Conservation (phyloP, 64 coral and sea anemone genomes). For the Stichodactyla mertensii region DNA sequence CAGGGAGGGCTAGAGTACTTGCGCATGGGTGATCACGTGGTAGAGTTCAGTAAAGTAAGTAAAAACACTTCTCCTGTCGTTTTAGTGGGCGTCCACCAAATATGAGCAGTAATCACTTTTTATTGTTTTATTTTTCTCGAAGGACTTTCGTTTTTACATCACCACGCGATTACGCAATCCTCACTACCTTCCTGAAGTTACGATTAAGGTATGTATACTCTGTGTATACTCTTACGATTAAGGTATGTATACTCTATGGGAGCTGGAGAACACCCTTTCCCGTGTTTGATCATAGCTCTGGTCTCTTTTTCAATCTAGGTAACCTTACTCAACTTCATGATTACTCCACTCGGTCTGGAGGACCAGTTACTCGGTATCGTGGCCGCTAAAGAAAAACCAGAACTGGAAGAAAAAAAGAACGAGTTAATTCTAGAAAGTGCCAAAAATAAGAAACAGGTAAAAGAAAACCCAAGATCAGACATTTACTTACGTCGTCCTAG, state of each 20-base stretch:
- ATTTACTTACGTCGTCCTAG: too few species aligned
- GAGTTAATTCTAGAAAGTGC: slow-evolving; percentile 88
- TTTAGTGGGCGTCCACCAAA: too few species aligned
- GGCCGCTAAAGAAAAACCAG: slow-evolving; percentile 96
- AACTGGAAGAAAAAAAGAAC: slow-evolving; percentile 98
- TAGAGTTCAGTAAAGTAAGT: slow-evolving; percentile 93
- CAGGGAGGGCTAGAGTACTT: slow-evolving; percentile 96
- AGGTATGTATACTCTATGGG: slow-evolving; percentile 31
- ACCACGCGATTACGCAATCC: slow-evolving; percentile 90
- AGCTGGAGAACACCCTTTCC: not conserved
- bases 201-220: slow-evolving; percentile 60
- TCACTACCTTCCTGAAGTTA: slow-evolving; percentile 94
- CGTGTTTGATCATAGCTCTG: not conserved
- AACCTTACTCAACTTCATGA: slow-evolving; percentile 98
- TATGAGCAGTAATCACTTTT: not conserved
- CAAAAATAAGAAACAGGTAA: slow-evolving; percentile 92
- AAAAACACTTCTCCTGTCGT: not conserved
- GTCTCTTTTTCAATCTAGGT: slow-evolving; percentile 43
- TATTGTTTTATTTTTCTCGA: not conserved
- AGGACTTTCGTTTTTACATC: slow-evolving; percentile 96
- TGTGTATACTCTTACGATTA: slow-evolving; percentile 37
- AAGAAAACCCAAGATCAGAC: not conserved
- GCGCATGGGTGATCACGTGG: slow-evolving; percentile 87
- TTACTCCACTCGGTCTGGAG: slow-evolving; percentile 83
- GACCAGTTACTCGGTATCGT: slow-evolving; percentile 96